A percentile compares a stretch with the other conserved stretches of the same genome.
phyloP scores from a whole-genome alignment of 1,140 invertebrate genomes.

The Patella vulgata region DNA sequence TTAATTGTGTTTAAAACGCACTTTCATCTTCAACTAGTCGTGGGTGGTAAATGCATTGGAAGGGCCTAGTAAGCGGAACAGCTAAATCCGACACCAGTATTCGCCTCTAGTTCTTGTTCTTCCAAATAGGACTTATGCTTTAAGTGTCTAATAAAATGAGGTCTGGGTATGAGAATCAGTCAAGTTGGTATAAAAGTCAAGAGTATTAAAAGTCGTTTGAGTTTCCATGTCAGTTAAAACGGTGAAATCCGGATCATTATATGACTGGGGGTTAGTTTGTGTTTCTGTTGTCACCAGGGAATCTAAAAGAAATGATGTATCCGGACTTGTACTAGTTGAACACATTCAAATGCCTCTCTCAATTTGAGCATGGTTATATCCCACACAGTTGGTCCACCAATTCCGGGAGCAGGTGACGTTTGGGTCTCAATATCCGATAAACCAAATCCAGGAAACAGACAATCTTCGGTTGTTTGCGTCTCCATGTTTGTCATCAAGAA shows the following conservation, averaged over 20 bases:
- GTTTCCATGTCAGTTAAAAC: slow-evolving; percentile 20
- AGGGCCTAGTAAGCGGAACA: no score
- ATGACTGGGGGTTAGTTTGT: slow-evolving; percentile 4
- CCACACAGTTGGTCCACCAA: background rate
- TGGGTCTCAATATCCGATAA: slow-evolving; percentile 25
- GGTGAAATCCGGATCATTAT: slow-evolving; percentile 8
- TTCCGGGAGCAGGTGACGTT: background rate
- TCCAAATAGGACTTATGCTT: no score
- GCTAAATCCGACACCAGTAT: no score
- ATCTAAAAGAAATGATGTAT: background rate
- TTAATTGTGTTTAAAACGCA: no score
- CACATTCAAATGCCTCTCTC: background rate
- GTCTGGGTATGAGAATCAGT: no score
- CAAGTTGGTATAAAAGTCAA: background rate
- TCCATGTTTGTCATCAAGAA: slow-evolving; percentile 31
- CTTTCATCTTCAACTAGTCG: no score
- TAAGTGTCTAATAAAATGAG: no score
- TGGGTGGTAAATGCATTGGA: no score
- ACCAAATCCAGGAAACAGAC: background rate
- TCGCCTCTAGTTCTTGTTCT: no score
- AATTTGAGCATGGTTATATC: background rate
- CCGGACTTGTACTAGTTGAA: background rate
- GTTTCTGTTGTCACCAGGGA: slow-evolving; percentile 17
- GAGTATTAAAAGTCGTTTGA: slow-evolving; percentile 12
- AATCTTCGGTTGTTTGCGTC: slow-evolving; percentile 25